Percentiles rank a stretch among this genome's conserved stretches.
These are phyloP conservation scores for Tetramorium alpestre DNA, from an alignment of 1,140 invertebrate species.

Conservation along the genomic window DNA sequence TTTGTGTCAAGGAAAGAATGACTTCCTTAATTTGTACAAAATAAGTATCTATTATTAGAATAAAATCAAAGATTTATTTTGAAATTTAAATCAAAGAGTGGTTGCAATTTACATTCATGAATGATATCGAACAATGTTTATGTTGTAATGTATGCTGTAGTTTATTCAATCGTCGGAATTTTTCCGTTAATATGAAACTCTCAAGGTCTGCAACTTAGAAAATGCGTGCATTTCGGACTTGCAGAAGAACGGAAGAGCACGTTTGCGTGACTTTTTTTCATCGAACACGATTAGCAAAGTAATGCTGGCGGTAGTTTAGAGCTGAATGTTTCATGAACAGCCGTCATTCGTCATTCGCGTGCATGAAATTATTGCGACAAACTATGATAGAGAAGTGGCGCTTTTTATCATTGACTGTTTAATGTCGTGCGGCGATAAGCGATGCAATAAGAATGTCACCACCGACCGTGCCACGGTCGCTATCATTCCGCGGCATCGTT, in stretches of 20 bases:
- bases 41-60: not conserved
- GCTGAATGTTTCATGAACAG: conserved; percentile 24
- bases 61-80: not conserved
- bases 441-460: conserved; percentile 64
- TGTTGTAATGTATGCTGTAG: not conserved
- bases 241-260: no score
- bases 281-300: conserved; percentile 13
- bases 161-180: conserved; percentile 2
- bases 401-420: conserved; percentile 31
- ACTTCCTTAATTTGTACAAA: not conserved
- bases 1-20: not conserved
- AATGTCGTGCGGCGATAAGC: conserved; percentile 51
- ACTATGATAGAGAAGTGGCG: not conserved
- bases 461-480: conserved; percentile 40
- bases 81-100: not conserved
- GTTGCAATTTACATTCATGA: not conserved
- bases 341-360: not conserved
- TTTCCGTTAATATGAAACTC: not conserved
- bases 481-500: conserved; percentile 76
- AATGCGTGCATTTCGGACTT: not conserved
- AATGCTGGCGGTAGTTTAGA: not conserved
- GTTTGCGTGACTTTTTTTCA: not conserved
- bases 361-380: not conserved
- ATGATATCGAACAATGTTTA: not conserved
- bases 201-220: not conserved